Evolutionary conservation across 2,797 vertebrate species (phyloP), one percentile per base, ranked within the genome.

Genomic region (Notoglanidium macrostoma): DNA sequence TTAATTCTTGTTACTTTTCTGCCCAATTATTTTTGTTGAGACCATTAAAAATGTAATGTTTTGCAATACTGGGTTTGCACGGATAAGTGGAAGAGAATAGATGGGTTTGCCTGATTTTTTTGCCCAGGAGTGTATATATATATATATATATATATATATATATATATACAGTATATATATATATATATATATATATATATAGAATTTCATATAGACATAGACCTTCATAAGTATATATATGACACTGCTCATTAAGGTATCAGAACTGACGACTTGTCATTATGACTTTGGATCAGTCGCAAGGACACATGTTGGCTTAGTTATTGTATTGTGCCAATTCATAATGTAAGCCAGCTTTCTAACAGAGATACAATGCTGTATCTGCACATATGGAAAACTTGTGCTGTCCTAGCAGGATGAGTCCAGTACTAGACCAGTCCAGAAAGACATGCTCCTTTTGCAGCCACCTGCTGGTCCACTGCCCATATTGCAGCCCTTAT

Each of bases 391-490:
- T 61, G n/a, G 67, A 78, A 74, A 76, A 35, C 19, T 54, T 78
- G 26, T 49, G 46, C 26, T 85, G 55, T 72, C 46, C 40, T 46
- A 72, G 26, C 32, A 72, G 40, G 59, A 77, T 86, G 49, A 70
- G 23, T 67, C 11, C 23, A 73, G 35, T 2, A 35, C 35, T 84
- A 67, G 84, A 87, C 83, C 86, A 88, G 87, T 61, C 55, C 76
- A 84, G 57, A 84, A 17, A 40, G 73, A 87, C 74, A 12, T 83
- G 46, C 23, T 83, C 72, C 80, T 87, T 83, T 80, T 8, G 65
- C 83, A 89, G 91, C 93, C 93, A 86, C 92, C 93, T 94, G 90
- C 92, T 94, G 93, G 92, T 90, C 35, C 72, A 23, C 55, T 83
- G 29, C 32, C 32, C 49, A 76, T 76, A 93, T 57, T 91, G 91